Percentiles rank a stretch among this genome's conserved stretches.
Conservation (phyloP, 2,888 invertebrate genomes). For the Apamea anceps region DNA sequence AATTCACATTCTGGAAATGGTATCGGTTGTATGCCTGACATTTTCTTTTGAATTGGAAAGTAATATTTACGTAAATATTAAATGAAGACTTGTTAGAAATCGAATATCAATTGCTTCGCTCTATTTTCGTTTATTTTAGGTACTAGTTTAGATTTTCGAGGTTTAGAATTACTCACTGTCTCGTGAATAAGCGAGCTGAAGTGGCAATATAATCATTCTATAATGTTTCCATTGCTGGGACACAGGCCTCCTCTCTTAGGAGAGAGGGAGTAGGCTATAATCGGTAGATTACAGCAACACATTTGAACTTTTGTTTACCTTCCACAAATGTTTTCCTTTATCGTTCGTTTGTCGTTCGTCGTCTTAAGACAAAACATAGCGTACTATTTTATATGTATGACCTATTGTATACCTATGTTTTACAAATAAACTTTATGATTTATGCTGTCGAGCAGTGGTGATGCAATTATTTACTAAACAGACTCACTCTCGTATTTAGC, state of each 20-base stretch:
- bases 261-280: not conserved
- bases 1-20: not conserved
- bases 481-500: too few species aligned
- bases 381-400: too few species aligned
- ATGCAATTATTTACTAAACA: too few species aligned
- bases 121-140: not conserved
- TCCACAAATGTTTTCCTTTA: too few species aligned
- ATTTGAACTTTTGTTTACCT: too few species aligned
- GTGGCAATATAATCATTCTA: not conserved
- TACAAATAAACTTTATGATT: too few species aligned
- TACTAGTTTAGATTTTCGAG: not conserved
- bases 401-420: too few species aligned
- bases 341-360: too few species aligned
- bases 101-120: conserved; percentile 9
- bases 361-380: too few species aligned
- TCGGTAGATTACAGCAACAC: not conserved
- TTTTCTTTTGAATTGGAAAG: conserved; percentile 5
- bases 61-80: not conserved
- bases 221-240: not conserved
- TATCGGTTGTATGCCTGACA: not conserved
- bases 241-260: not conserved
- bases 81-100: not conserved
- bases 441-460: too few species aligned
- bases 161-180: not conserved
- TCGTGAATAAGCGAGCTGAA: not conserved